These are phyloP conservation scores for Spicauda simplicius DNA, from an alignment of 2,888 invertebrate species.

Conservation along the genomic window DNA sequence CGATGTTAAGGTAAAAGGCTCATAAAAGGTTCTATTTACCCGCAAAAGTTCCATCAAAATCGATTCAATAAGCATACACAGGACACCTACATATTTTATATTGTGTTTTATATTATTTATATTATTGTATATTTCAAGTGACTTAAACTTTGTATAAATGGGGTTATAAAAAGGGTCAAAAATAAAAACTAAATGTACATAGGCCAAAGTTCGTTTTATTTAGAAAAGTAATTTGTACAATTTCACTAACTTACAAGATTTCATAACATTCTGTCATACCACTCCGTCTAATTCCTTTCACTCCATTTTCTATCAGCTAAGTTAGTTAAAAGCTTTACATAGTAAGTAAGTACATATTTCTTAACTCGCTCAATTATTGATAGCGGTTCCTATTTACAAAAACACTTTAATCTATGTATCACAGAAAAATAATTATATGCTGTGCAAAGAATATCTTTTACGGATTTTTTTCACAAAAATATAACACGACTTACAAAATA, in stretches of 20 bases:
- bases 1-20: too few relatives aligned
- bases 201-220: slow-evolving; percentile 84
- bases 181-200: slow-evolving; percentile 60
- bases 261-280: slow-evolving; percentile 48
- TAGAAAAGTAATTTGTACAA: slow-evolving; percentile 83
- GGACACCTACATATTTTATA: too few relatives aligned
- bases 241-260: slow-evolving; percentile 68
- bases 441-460: slow-evolving; percentile 51
- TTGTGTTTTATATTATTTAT: too few relatives aligned
- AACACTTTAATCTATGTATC: slow-evolving; percentile 79
- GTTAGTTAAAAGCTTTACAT: slow-evolving; percentile 70
- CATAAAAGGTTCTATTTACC: too few relatives aligned
- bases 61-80: too few relatives aligned
- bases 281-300: slow-evolving; percentile 60
- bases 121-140: too few relatives aligned
- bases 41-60: too few relatives aligned
- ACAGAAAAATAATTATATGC: slow-evolving; percentile 82
- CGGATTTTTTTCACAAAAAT: background rate
- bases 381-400: slow-evolving; percentile 77
- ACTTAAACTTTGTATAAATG: too few relatives aligned
- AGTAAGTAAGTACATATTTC: slow-evolving; percentile 50
- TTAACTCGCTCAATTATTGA: slow-evolving; percentile 60
- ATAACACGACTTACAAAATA: too few relatives aligned
- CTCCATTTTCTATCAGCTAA: slow-evolving; percentile 56
- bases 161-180: background rate